Evolutionary conservation across 2,888 invertebrate species (phyloP).

Genomic region (Drosophila eohydei): DNA sequence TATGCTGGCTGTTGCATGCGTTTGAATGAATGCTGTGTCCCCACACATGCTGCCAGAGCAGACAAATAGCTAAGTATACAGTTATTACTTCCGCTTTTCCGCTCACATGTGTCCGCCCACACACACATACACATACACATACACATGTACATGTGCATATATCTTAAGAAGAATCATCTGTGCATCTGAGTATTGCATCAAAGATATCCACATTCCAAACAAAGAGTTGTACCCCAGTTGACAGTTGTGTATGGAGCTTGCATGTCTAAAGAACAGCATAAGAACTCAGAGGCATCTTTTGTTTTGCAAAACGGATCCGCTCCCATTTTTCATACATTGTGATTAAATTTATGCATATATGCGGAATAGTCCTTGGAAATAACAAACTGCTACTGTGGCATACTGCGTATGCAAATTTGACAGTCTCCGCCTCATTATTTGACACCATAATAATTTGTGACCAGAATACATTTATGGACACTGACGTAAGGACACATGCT

Average conservation of each 20-base stretch:
- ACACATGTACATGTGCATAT: not conserved
- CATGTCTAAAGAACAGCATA: conserved; percentile 13
- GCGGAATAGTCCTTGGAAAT: conserved; percentile 44
- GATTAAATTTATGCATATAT: conserved; percentile 73
- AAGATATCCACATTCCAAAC: conserved; percentile 34
- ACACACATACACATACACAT: not conserved
- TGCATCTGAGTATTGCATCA: conserved; percentile 57
- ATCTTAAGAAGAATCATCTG: conserved; percentile 17
- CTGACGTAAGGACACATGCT: conserved; percentile 2
- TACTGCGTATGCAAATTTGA: conserved; percentile 77
- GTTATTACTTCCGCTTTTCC: conserved; percentile 36
- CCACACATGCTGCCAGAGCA: conserved; percentile 14
- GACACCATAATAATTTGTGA: conserved; percentile 72
- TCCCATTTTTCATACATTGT: conserved; percentile 44
- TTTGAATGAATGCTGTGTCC: conserved; percentile 15
- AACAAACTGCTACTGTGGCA: conserved; percentile 61
- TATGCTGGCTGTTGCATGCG: conserved; percentile 38
- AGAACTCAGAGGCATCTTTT: conserved; percentile 23
- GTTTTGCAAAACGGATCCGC: conserved; percentile 32
- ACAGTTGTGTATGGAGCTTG: conserved; percentile 39
- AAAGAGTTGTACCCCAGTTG: conserved; percentile 24
- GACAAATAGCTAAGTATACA: conserved; percentile 44
- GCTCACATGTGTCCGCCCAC: not conserved
- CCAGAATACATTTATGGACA: conserved; percentile 46
- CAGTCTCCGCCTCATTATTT: conserved; percentile 78